phyloP scores from a whole-genome alignment of 2,888 invertebrate genomes.

The Eretmocerus hayati region DNA sequence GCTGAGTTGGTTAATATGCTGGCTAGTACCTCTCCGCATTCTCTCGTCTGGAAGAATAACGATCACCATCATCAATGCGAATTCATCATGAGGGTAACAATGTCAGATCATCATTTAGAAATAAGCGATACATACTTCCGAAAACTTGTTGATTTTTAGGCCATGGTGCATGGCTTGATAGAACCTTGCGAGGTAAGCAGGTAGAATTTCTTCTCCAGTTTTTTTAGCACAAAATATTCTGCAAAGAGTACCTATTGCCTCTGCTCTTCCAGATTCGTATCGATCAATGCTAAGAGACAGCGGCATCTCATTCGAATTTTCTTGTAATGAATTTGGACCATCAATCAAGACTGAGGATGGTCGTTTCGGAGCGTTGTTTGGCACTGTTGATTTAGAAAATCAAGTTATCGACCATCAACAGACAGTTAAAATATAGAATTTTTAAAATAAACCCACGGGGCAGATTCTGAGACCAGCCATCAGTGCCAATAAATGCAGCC shows the following conservation, averaged over 20 bases:
- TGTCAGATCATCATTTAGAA: neutral
- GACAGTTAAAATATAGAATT: neutral
- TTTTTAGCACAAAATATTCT: conserved; percentile 94
- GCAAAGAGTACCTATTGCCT: conserved; percentile 91
- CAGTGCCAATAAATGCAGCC: conserved; percentile 84
- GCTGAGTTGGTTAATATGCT: conserved; percentile 80
- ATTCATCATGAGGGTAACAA: neutral
- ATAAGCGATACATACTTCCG: conserved; percentile 35
- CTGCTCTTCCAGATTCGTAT: conserved; percentile 82
- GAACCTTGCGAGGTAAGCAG: conserved; percentile 88
- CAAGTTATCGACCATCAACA: neutral
- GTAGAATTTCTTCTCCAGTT: conserved; percentile 86
- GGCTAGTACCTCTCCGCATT: conserved; percentile 73
- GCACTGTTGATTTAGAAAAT: conserved; percentile 28
- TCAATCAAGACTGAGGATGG: conserved; percentile 63
- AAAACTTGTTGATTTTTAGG: conserved; percentile 54
- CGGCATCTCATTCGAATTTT: conserved; percentile 59
- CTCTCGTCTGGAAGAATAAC: conserved; percentile 42
- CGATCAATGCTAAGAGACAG: conserved; percentile 66
- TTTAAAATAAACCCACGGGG: conserved; percentile 49
- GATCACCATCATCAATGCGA: neutral
- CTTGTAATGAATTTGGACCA: conserved; percentile 59
- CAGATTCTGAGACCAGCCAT: conserved; percentile 52
- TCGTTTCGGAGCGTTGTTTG: conserved; percentile 50
- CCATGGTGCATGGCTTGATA: conserved; percentile 89